Percentiles rank a stretch among this genome's conserved stretches.
Evolutionary conservation across 2,113 vertebrate species (phyloP).

Genomic region (Climacteris rufus): DNA sequence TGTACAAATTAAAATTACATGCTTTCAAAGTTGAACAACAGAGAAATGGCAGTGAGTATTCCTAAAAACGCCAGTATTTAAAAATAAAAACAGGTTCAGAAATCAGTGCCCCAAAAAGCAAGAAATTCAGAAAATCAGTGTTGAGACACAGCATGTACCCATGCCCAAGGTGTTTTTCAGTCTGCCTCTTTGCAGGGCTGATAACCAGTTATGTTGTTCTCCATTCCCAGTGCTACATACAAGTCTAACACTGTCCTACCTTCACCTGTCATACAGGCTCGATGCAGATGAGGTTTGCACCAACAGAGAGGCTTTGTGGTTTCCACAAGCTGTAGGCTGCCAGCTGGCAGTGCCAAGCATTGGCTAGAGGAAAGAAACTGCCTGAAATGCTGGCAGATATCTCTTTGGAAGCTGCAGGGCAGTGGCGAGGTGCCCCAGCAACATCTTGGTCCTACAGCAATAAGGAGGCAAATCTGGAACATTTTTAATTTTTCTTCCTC

Average conservation of each 20-base stretch:
- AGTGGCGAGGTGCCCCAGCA: neutral
- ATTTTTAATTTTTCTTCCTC: neutral
- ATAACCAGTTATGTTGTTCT: neutral
- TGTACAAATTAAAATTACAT: neutral
- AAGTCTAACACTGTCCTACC: neutral
- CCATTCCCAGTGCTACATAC: neutral
- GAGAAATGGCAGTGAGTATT: neutral
- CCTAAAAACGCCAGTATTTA: neutral
- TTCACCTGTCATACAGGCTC: neutral
- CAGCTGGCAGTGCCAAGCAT: neutral
- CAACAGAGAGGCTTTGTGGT: neutral
- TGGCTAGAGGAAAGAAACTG: neutral
- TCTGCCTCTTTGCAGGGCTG: neutral
- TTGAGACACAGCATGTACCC: neutral
- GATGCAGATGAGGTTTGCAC: neutral
- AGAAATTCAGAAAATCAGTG: neutral
- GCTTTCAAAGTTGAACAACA: neutral
- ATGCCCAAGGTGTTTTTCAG: neutral
- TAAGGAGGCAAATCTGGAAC: neutral
- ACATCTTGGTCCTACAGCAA: neutral
- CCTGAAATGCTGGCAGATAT: neutral
- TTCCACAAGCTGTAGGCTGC: neutral
- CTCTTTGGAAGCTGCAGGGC: neutral
- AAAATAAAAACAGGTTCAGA: neutral
- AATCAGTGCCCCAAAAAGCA: neutral